Conservation (phyloP, 2,797 vertebrate species). For the Neosilurus mollespiculum region DNA sequence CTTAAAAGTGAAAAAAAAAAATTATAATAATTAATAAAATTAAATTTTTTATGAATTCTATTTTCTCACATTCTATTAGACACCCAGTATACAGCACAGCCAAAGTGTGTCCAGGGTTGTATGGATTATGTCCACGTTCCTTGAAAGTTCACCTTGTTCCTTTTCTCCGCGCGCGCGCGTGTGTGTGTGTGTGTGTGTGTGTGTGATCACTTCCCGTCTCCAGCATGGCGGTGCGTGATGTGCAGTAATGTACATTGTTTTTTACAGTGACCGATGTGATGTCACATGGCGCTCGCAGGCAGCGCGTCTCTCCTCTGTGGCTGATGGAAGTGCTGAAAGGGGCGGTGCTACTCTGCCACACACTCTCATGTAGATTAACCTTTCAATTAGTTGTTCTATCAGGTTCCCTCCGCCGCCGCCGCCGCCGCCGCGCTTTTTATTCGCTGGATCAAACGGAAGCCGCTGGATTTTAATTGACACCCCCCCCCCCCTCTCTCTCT, state of each 20-base stretch:
- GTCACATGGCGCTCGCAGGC: constrained; percentile 55
- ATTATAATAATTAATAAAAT: too few relatives aligned
- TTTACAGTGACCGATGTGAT: constrained; percentile 58
- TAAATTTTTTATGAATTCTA: too few relatives aligned
- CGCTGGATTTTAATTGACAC: constrained; percentile 51
- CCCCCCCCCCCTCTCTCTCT: background rate
- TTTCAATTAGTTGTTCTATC: constrained; percentile 94
- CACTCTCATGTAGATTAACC: constrained; percentile 94
- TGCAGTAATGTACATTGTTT: constrained; percentile 58
- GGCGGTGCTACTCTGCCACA: constrained; percentile 94
- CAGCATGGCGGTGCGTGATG: constrained; percentile 38
- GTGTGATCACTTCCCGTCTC: background rate
- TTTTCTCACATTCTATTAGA: too few relatives aligned
- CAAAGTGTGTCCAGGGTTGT: too few relatives aligned
- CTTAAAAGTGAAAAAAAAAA: too few relatives aligned
- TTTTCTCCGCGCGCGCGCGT: background rate
- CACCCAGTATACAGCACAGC: too few relatives aligned
- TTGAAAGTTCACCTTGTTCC: background rate
- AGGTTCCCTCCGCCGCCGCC: constrained; percentile 82
- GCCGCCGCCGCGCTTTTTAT: constrained; percentile 76
- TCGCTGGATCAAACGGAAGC: constrained; percentile 60
- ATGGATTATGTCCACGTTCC: background rate
- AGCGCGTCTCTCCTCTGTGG: constrained; percentile 55
- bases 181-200: background rate
- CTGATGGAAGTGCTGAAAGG: constrained; percentile 62